Evolutionary conservation across 2,888 invertebrate species (phyloP).

Genomic region (Adela reaumurella): DNA sequence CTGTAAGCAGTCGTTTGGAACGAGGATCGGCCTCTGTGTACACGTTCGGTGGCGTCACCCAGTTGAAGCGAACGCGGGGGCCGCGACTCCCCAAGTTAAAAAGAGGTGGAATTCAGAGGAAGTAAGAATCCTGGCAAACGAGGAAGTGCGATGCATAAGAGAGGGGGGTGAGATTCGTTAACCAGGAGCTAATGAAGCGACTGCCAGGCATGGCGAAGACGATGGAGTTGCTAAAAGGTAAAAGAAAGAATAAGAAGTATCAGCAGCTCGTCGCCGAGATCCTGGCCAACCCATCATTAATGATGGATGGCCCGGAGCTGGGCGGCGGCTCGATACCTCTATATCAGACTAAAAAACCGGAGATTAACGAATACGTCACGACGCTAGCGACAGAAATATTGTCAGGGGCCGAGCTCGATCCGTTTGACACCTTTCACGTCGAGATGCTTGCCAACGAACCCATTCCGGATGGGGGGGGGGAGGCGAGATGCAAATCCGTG

Average conservation of each 20-base stretch:
- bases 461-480: background rate
- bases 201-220: constrained; percentile 7
- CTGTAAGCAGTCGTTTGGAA: background rate
- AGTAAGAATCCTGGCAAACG: constrained; percentile 8
- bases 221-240: constrained; percentile 10
- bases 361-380: no score
- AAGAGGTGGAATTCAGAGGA: constrained; percentile 12
- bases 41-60: constrained; percentile 10
- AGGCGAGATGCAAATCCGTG: background rate
- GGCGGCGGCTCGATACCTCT: no score
- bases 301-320: background rate
- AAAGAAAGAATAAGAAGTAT: constrained; percentile 7
- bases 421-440: background rate
- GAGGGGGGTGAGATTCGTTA: background rate
- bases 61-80: constrained; percentile 9
- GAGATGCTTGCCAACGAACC: background rate
- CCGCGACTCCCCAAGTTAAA: constrained; percentile 10
- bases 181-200: background rate
- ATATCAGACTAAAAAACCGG: no score
- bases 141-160: constrained; percentile 4
- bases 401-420: background rate
- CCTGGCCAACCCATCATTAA: no score
- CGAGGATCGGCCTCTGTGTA: constrained; percentile 10
- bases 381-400: no score
- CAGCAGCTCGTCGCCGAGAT: constrained; percentile 5